These are phyloP conservation scores for Cervus canadensis DNA, from an alignment of 2,113 vertebrate species.

Conservation along the genomic window DNA sequence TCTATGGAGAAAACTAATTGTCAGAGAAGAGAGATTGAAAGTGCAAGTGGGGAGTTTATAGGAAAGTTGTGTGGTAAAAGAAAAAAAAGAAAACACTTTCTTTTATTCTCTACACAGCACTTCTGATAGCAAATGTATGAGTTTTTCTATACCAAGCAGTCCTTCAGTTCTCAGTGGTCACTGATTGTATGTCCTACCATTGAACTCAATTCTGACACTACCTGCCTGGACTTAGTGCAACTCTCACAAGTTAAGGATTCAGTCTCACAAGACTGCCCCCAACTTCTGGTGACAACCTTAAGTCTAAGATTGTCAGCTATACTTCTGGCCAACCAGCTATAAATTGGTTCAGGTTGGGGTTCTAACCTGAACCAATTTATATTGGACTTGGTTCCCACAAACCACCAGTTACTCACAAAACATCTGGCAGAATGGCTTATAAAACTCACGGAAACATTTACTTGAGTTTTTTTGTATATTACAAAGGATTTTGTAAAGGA, in stretches of 20 bases:
- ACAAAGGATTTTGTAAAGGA: not conserved
- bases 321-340: not conserved
- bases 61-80: not conserved
- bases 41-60: not conserved
- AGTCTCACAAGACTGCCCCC: not conserved
- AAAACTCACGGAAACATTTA: not conserved
- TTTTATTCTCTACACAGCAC: not conserved
- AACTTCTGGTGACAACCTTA: not conserved
- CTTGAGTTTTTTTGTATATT: not conserved
- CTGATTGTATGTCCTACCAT: not conserved
- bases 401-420: not conserved
- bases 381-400: not conserved
- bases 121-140: not conserved
- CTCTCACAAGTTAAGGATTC: not conserved
- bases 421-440: not conserved
- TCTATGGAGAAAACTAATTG: not conserved
- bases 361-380: not conserved
- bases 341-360: not conserved
- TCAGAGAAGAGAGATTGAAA: not conserved
- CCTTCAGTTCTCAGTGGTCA: not conserved
- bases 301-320: not conserved
- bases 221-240: not conserved
- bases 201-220: not conserved
- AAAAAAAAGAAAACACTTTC: not conserved
- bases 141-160: not conserved